phyloP scores from a whole-genome alignment of 2,797 vertebrate genomes.

The Enteromius mattozi region DNA sequence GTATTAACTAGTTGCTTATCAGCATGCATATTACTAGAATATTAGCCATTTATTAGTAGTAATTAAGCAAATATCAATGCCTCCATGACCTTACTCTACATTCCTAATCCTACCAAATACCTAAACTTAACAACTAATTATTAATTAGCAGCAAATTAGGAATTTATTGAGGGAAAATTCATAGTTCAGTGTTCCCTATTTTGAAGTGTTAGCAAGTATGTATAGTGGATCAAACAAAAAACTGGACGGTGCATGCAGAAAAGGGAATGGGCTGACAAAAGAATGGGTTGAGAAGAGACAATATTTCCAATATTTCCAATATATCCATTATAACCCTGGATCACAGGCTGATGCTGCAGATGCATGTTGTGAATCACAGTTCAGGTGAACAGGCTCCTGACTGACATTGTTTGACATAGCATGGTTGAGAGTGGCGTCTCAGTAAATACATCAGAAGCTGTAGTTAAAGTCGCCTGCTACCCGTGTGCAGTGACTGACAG shows the following conservation, averaged over 20 bases:
- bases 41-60: too few species aligned
- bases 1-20: too few species aligned
- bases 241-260: not conserved
- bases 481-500: conserved; percentile 72
- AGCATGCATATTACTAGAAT: too few species aligned
- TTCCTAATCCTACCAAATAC: too few species aligned
- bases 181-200: too few species aligned
- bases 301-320: not conserved
- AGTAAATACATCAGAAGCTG: conserved; percentile 39
- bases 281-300: not conserved
- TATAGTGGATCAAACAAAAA: not conserved
- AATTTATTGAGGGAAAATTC: too few species aligned
- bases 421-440: conserved; percentile 4
- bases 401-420: not conserved
- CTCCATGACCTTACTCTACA: too few species aligned
- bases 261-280: not conserved
- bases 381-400: not conserved
- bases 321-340: not conserved
- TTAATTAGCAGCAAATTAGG: too few species aligned
- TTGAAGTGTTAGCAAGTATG: too few species aligned
- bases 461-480: conserved; percentile 21
- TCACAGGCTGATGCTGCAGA: not conserved
- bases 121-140: too few species aligned
- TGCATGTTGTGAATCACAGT: not conserved
- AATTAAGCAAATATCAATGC: too few species aligned